phyloP scores from a whole-genome alignment of 2,797 vertebrate species.

The Sebastes iracundus region DNA sequence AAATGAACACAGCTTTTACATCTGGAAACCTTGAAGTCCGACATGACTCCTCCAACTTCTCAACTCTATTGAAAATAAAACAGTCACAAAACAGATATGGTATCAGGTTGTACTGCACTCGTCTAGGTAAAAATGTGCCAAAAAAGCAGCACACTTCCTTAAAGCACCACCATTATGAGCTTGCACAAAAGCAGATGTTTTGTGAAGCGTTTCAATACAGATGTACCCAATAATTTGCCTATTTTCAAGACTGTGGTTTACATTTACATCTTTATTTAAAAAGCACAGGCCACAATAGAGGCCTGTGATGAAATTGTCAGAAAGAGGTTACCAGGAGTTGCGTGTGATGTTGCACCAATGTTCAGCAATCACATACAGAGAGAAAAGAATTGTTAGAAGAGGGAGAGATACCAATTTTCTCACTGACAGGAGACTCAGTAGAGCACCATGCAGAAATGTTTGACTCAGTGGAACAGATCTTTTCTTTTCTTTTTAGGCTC shows the following conservation, averaged over 20 bases:
- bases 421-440: slow-evolving; percentile 10
- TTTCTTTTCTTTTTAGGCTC: slow-evolving; percentile 1
- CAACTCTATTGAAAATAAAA: not conserved
- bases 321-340: slow-evolving; percentile 47
- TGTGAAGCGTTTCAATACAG: slow-evolving; percentile 1
- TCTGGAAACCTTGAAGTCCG: not conserved
- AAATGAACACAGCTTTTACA: not conserved
- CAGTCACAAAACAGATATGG: not conserved
- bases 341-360: slow-evolving; percentile 45
- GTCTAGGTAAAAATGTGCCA: not conserved
- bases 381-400: slow-evolving; percentile 44
- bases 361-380: slow-evolving; percentile 39
- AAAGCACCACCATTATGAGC: not conserved
- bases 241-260: slow-evolving; percentile 34
- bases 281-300: slow-evolving; percentile 22
- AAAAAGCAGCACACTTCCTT: not conserved
- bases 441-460: slow-evolving; percentile 24
- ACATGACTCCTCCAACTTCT: not conserved
- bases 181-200: slow-evolving; percentile 17
- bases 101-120: not conserved
- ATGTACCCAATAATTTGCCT: slow-evolving; percentile 16
- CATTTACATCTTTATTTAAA: slow-evolving; percentile 43
- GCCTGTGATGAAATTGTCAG: slow-evolving; percentile 48
- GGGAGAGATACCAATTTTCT: slow-evolving; percentile 43
- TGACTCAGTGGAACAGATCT: slow-evolving; percentile 33